A percentile compares a stretch with the other conserved stretches of the same genome.
phyloP scores from a whole-genome alignment of 2,113 vertebrate species.

The Ibidorhyncha struthersii region DNA sequence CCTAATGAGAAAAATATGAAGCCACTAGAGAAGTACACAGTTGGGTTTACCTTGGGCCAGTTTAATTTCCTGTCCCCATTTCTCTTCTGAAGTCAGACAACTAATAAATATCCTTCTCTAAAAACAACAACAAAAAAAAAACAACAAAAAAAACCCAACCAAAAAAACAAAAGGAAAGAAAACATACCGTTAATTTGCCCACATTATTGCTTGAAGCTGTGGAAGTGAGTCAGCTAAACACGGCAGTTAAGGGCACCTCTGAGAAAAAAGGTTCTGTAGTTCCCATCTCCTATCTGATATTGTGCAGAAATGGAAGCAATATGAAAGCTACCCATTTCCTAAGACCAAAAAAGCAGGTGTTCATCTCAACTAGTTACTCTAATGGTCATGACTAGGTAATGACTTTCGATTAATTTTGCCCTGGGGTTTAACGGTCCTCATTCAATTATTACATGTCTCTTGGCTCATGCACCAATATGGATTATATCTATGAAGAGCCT shows the following conservation, averaged over 20 bases:
- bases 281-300: background rate
- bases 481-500: background rate
- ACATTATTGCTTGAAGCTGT: background rate
- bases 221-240: background rate
- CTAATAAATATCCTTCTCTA: background rate
- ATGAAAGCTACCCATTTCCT: background rate
- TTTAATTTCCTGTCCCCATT: constrained; percentile 67
- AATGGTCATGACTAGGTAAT: background rate
- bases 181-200: background rate
- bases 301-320: background rate
- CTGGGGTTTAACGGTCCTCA: accelerated
- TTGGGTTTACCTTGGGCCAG: constrained; percentile 39
- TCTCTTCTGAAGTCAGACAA: constrained; percentile 2
- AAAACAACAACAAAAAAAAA: background rate
- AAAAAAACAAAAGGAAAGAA: background rate
- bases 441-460: background rate
- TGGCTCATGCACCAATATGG: background rate
- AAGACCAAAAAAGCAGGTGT: background rate
- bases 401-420: background rate
- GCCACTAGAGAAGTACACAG: background rate
- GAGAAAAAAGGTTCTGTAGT: background rate
- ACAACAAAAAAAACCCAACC: too few relatives aligned
- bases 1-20: constrained; percentile 38
- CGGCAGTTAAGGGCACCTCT: background rate
- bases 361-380: background rate